phyloP scores from a whole-genome alignment of 2,797 vertebrate species.

The Delichon dasypus region DNA sequence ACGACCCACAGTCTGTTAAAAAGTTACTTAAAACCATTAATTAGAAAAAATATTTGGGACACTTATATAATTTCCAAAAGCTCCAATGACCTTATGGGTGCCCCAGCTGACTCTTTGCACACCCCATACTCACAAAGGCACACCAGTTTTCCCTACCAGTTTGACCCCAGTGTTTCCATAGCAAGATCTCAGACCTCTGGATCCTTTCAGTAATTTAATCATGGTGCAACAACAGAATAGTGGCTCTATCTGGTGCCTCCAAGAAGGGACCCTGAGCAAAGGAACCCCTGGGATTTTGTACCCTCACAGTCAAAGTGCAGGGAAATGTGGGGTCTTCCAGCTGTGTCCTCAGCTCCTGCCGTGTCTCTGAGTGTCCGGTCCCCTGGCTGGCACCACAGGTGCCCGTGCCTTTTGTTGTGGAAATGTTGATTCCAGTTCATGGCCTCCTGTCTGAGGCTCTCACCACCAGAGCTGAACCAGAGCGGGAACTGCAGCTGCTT shows the following conservation, averaged over 20 bases:
- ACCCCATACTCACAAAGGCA: too few relatives aligned
- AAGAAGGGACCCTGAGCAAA: accelerated
- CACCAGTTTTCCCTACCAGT: background rate
- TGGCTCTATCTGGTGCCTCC: accelerated
- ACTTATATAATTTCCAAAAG: background rate
- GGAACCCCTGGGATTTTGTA: background rate
- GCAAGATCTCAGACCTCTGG: background rate
- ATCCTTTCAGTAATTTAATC: background rate
- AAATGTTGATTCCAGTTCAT: background rate
- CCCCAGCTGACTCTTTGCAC: background rate
- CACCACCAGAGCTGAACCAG: accelerated
- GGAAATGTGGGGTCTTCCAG: background rate
- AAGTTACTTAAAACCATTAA: background rate
- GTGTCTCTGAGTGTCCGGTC: accelerated
- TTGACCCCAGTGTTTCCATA: accelerated
- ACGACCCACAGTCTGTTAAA: background rate
- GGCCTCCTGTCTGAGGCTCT: background rate
- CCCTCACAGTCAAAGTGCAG: background rate
- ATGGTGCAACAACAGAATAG: background rate
- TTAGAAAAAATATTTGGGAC: background rate
- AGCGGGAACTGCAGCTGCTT: background rate
- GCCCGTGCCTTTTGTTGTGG: background rate
- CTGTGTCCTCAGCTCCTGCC: background rate
- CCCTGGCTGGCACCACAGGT: background rate
- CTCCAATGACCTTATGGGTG: background rate